Percentiles rank a stretch among this genome's conserved stretches.
These are phyloP conservation scores for Suncus etruscus DNA, from an alignment of 2,113 vertebrate genomes.

Conservation along the genomic window DNA sequence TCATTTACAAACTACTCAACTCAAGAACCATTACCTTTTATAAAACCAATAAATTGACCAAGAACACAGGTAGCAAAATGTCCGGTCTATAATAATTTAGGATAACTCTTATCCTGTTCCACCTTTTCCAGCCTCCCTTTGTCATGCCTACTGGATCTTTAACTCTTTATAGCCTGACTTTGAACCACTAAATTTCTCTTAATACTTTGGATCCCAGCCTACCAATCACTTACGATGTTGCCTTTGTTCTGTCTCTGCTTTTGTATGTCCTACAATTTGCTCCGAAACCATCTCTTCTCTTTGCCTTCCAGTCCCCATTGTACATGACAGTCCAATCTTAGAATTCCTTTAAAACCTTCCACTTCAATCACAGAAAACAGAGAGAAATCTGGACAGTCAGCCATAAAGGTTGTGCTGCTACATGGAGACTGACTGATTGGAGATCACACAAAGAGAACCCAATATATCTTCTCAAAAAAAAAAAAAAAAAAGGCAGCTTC, in stretches of 20 bases:
- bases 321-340: background rate
- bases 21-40: background rate
- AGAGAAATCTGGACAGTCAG: slow-evolving; percentile 7
- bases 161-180: background rate
- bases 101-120: background rate
- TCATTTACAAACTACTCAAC: background rate
- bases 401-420: background rate
- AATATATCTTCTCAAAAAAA: background rate
- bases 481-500: slow-evolving; percentile 26
- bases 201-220: background rate
- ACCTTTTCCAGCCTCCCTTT: background rate
- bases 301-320: background rate
- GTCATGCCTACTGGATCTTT: background rate
- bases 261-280: background rate
- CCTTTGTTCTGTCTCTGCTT: background rate
- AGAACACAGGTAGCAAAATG: background rate
- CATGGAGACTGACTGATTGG: background rate
- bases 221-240: background rate
- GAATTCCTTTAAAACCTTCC: background rate
- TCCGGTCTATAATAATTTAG: background rate
- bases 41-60: background rate
- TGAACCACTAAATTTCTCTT: background rate
- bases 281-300: background rate
- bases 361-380: background rate
- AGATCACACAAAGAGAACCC: slow-evolving; percentile 39